phyloP scores from a whole-genome alignment of 2,888 invertebrate genomes.

The Colletes collaris region DNA sequence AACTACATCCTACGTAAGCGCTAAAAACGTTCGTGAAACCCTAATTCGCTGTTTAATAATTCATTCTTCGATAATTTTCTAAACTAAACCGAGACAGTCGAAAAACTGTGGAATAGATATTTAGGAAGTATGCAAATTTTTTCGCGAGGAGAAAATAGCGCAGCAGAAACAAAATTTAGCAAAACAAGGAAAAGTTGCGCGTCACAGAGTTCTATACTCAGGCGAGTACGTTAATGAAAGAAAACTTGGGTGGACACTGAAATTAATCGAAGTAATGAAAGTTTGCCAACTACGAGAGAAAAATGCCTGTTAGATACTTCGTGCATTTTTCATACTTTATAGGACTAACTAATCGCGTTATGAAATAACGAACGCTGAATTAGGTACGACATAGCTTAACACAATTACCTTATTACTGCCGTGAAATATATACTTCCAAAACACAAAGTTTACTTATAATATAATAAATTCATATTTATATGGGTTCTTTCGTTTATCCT shows the following conservation, averaged over 20 bases:
- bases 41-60: not conserved
- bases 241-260: slow-evolving; percentile 35
- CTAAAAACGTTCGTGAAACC: not conserved
- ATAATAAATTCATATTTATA: not conserved
- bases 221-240: slow-evolving; percentile 35
- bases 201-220: slow-evolving; percentile 21
- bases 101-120: not conserved
- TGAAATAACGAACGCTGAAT: slow-evolving; percentile 5
- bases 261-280: slow-evolving; percentile 56
- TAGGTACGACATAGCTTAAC: not conserved
- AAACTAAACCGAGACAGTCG: not conserved
- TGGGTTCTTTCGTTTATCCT: not conserved
- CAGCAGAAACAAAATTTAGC: not conserved
- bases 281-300: slow-evolving; percentile 33
- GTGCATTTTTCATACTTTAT: slow-evolving; percentile 34
- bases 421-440: not conserved
- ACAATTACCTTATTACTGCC: not conserved
- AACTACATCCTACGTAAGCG: slow-evolving; percentile 7
- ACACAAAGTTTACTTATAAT: not conserved
- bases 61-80: not conserved
- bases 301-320: slow-evolving; percentile 36
- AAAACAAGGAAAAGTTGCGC: slow-evolving; percentile 26
- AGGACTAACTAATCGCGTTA: slow-evolving; percentile 15
- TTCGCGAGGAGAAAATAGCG: not conserved
- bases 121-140: not conserved